Conservation (phyloP, 1,140 invertebrate species). For the Ditylenchus dipsaci region DNA sequence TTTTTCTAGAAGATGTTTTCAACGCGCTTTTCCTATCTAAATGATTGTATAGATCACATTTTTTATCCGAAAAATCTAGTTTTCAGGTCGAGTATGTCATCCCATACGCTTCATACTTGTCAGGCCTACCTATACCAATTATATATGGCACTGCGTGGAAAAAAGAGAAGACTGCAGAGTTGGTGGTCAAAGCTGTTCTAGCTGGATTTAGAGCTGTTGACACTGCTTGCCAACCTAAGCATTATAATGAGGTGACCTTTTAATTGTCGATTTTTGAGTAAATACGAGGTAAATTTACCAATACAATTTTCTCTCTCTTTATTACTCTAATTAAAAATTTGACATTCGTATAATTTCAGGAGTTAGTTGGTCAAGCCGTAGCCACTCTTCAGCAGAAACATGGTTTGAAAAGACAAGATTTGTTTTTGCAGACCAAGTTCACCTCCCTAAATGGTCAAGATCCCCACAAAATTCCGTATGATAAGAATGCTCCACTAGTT, state of each 20-base stretch:
- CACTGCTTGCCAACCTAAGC: conserved; percentile 38
- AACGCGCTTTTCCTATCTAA: no score
- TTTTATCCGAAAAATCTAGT: no score
- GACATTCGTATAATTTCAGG: no score
- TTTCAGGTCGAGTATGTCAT: not conserved
- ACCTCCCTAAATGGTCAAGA: conserved; percentile 35
- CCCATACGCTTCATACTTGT: conserved; percentile 1
- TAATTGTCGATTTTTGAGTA: no score
- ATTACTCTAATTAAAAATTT: no score
- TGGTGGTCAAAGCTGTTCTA: conserved; percentile 27
- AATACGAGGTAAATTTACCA: no score
- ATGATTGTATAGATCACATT: no score
- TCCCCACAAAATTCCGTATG: conserved; percentile 32
- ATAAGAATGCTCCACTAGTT: conserved; percentile 18
- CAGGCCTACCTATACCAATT: conserved; percentile 4
- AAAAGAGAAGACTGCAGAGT: conserved; percentile 29
- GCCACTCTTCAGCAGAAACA: conserved; percentile 22
- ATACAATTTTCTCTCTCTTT: no score
- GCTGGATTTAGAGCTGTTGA: conserved; percentile 36
- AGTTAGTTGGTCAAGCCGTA: conserved; percentile 29
- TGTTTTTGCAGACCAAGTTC: conserved; percentile 41
- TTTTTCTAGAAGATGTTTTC: no score
- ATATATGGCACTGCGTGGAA: conserved; percentile 45
- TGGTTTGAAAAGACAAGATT: conserved; percentile 20
- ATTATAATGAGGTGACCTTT: conserved; percentile 29